Percentiles rank a stretch among this genome's conserved stretches.
Evolutionary conservation across 2,888 invertebrate species (phyloP).

Genomic region (Plebejus anna): DNA sequence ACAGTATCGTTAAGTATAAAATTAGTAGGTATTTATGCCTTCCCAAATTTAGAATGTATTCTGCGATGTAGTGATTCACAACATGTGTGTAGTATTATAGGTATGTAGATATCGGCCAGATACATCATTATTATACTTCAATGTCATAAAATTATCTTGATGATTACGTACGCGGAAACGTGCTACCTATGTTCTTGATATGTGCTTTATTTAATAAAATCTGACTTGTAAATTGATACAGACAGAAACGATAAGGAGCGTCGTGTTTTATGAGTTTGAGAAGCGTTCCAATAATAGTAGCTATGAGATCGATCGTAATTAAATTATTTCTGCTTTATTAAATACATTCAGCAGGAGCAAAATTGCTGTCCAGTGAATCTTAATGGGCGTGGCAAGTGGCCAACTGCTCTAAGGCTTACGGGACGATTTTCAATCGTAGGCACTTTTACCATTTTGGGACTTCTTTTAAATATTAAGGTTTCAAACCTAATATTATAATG

Average conservation of each 20-base stretch:
- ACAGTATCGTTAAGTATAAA: neutral
- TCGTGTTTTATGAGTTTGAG: neutral
- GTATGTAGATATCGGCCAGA: neutral
- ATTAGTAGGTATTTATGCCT: neutral
- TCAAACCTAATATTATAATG: neutral
- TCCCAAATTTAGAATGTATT: neutral
- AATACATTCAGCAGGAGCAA: slow-evolving; percentile 26
- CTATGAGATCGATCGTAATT: slow-evolving; percentile 4
- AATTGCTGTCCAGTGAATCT: slow-evolving; percentile 52
- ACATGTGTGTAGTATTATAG: slow-evolving; percentile 6
- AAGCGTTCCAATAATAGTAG: neutral
- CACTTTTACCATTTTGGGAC: slow-evolving; percentile 60
- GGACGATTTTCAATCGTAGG: slow-evolving; percentile 65
- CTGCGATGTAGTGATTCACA: slow-evolving; percentile 7
- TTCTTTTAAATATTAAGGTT: slow-evolving; percentile 34
- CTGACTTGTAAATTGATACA: slow-evolving; percentile 25
- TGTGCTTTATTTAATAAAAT: slow-evolving; percentile 34
- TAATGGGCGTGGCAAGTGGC: slow-evolving; percentile 69
- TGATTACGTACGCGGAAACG: slow-evolving; percentile 71
- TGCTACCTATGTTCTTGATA: slow-evolving; percentile 29
- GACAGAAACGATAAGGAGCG: slow-evolving; percentile 17
- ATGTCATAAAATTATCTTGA: slow-evolving; percentile 62
- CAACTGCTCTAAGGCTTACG: slow-evolving; percentile 66
- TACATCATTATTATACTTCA: slow-evolving; percentile 44
- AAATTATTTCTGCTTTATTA: slow-evolving; percentile 12